Evolutionary conservation across 2,797 vertebrate genomes (phyloP), one percentile per base, ranked within the genome.

Genomic region (Sebastes matsubarae): DNA sequence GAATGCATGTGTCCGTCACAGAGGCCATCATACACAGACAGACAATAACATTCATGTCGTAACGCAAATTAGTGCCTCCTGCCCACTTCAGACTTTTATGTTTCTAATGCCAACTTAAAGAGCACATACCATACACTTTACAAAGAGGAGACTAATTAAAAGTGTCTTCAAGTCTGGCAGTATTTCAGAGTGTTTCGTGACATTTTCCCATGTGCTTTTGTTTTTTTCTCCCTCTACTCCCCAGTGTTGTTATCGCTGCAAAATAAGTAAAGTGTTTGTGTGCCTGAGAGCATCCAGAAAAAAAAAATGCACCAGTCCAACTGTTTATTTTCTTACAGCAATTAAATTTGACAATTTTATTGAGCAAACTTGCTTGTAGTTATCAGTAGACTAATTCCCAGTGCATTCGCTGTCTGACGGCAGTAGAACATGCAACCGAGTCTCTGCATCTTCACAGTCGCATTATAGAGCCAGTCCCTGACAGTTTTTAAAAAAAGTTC

Each of bases 291-390:
- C 74, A 67, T 74, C 24, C 1, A 29, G 71, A 57, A 42, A 75
- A 72, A 69, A 67, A 82, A 69, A 54, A 18, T 18, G 50, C 54
- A 46, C 11, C 54, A 75, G 30, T 81, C 83, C 58, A 80, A 86
- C 77, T 70, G 46, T 89, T 92, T 84, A 75, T 89, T 87, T 83
- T 79, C 30, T 77, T 67, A 36, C 36, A 59, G 81, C 86, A 79
- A 91, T 86, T 88, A 77, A 66, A 88, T 89, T 46, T 85, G 83
- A 84, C 82, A 81, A 66, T 84, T 88, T 91, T 73, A 67, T 72
- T 77, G 60, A 72, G 50, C 58, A 81, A 81, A 87, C 69, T 79
- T 77, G 65, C 71, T 80, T 72, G 74, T 81, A 81, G 63, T 81
- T 73, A 87, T 81, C 72, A 79, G 66, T 66, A 52, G 60, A 78